phyloP scores from a whole-genome alignment of 2,888 invertebrate genomes.

The Calameuta filiformis region DNA sequence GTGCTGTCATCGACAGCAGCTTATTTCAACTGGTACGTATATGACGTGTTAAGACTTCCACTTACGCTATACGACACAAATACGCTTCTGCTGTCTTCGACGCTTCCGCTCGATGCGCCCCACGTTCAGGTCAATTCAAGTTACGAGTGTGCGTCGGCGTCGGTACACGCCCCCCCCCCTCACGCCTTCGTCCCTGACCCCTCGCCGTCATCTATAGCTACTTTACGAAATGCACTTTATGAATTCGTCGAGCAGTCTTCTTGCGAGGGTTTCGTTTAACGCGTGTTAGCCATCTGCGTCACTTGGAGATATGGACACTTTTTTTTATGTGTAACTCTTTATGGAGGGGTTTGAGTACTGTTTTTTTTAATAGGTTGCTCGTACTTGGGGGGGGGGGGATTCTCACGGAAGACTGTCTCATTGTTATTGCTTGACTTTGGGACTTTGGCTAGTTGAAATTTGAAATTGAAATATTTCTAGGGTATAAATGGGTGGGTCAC shows the following conservation, averaged over 20 bases:
- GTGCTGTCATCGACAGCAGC: slow-evolving; percentile 6
- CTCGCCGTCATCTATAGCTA: not conserved
- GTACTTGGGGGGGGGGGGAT: too few species aligned
- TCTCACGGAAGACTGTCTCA: not conserved
- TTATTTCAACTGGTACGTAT: slow-evolving; percentile 6
- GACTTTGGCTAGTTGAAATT: not conserved
- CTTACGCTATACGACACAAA: slow-evolving; percentile 36
- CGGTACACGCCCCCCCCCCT: not conserved
- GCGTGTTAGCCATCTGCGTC: slow-evolving; percentile 16
- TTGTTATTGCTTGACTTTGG: not conserved
- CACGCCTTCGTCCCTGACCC: slow-evolving; percentile 18
- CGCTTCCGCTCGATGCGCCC: slow-evolving; percentile 4
- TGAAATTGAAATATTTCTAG: not conserved
- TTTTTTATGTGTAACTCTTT: not conserved
- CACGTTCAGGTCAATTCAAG: slow-evolving; percentile 28
- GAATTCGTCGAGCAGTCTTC: slow-evolving; percentile 38
- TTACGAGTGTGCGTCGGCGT: slow-evolving; percentile 27
- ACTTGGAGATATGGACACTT: not conserved
- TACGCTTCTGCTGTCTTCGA: slow-evolving; percentile 4
- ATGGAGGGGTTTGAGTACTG: not conserved
- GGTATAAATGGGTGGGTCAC: not conserved
- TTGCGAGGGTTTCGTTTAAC: slow-evolving; percentile 37
- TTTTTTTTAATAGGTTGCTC: not conserved
- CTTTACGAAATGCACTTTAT: slow-evolving; percentile 39
- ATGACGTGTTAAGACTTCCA: slow-evolving; percentile 49